Base-by-base conservation (phyloP, 2,797 vertebrate genomes). In the Pteropus rufus region DNA sequence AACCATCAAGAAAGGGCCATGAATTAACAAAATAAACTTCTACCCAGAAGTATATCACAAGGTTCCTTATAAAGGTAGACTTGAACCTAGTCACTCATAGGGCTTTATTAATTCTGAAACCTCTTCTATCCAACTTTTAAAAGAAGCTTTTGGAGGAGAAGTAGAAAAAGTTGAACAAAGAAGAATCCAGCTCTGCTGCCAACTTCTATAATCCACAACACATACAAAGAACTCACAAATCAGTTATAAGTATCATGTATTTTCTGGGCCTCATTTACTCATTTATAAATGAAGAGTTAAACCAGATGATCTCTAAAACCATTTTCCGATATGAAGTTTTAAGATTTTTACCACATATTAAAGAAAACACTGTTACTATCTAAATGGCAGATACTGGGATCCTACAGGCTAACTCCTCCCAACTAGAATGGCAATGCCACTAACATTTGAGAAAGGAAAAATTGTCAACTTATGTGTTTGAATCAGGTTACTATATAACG, bases 61-160 rank as follows among this genome's bases (percentile, higher is more conserved):
- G 72, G 84, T n/a, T 77, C 67, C 72, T 87, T 39, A 58, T 34
- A 70, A 44, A 34, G 26, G 21, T 65, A 39, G 39, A 96, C 56
- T 80, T 93, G 31, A 95, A 93, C 7, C 16, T 73, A 39, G 60
- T 36, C 73, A 94, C 46, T 83, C n/a, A 89, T 6, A 94, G 29
- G 21, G 9, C 62, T 85, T 87, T 69, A 73, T 70, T 73, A 88
- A 90, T 65, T 94, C n/a, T 91, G 64, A 94, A 86, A 77, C 8
- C 21, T 93, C 58, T 91, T 85, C 70, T 56, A 84, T 21, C 36
- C 67, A 88, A 85, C 85, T 94, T 95, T 83, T n/a, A 58, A 89
- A 97, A 95, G 60, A 62, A 80, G 24, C 16, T 93, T 82, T 67
- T 91, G 36, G 36, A 41, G 77, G 36, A 75, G 24, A 93, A 69